Evolutionary conservation across 1,140 invertebrate genomes (phyloP), one percentile per base, ranked within the genome.

Genomic region (Uloborus diversus): DNA sequence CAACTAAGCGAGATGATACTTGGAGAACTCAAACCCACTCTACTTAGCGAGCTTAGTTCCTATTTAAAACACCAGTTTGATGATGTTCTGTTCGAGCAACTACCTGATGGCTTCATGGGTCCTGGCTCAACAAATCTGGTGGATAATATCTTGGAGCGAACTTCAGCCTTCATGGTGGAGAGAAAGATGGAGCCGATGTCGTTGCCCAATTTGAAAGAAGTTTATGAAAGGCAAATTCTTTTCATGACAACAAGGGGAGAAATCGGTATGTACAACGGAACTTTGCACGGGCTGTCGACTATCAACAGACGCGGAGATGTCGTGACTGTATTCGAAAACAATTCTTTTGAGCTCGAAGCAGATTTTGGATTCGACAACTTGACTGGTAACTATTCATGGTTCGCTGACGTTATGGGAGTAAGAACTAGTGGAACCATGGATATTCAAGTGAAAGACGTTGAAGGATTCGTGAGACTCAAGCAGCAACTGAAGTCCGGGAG

Each of bases 311-410:
- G 79, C 25, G 83, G 83, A 3, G 79, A 82, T 17, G 79, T 84
- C 3, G 69, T 71, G 0, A 66, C 69, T 3, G 81, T 71, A 3
- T 82, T 82, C 47, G 62, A 35, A 1, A 78, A 84, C 27, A 73
- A 82, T 28, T 56, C 64, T 51, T 11, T 83, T 2, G 59, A 66
- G 9, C 64, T 83, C 1, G 83, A 84, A 62, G 82, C 82, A 14
- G 68, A 79, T 37, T 62, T 84, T 14, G 83, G 80, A 20, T 84
- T 84, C 7, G 1, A 57, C 9, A 82, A 83, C 62, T 30, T 84
- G n/a, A 83, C 81, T 4, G 81, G 78, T 0, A 56, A 20, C 14
- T 84, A 81, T 56, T 27, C 59, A 9, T 84, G 83, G 83, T 2
- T 9, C 0, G 42, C 73, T 5, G 23, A 73, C 1, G 4, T 82